These are phyloP conservation scores for Heteromyza rotundicornis DNA, from an alignment of 2,888 invertebrate genomes.

Conservation along the genomic window DNA sequence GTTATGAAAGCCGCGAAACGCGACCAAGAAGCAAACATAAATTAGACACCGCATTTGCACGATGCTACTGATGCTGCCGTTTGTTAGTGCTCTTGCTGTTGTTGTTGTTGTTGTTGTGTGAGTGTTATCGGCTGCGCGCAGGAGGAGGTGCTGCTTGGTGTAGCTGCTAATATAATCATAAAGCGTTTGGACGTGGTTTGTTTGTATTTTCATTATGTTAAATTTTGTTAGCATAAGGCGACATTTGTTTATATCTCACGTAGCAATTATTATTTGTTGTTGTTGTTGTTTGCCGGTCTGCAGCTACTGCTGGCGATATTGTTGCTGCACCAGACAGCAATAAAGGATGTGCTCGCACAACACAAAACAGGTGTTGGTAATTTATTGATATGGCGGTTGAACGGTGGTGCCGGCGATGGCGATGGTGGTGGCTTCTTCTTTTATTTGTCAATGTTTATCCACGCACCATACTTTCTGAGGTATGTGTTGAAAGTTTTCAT, in stretches of 20 bases:
- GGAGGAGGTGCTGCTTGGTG: slow-evolving; percentile 3
- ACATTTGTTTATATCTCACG: slow-evolving; percentile 34
- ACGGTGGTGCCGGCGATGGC: no score
- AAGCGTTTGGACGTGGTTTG: slow-evolving; percentile 22
- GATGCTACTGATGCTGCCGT: slow-evolving; percentile 4
- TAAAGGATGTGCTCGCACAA: slow-evolving; percentile 19
- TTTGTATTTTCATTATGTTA: slow-evolving; percentile 15
- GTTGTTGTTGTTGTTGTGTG: neutral
- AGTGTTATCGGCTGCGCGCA: neutral
- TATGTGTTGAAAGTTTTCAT: no score
- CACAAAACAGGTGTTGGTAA: slow-evolving; percentile 38
- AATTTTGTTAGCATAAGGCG: slow-evolving; percentile 18
- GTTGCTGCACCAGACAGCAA: slow-evolving; percentile 15
- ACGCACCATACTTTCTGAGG: no score
- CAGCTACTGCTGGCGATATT: neutral
- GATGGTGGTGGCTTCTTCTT: no score
- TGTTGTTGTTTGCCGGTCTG: slow-evolving; percentile 8
- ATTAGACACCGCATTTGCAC: slow-evolving; percentile 44
- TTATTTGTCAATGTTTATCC: no score
- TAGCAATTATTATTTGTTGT: slow-evolving; percentile 32
- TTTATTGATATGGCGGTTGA: slow-evolving; percentile 31
- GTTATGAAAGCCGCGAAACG: slow-evolving; percentile 56
- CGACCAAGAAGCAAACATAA: slow-evolving; percentile 60
- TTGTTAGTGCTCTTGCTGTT: neutral
- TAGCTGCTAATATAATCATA: slow-evolving; percentile 26